Evolutionary conservation across 2,113 vertebrate genomes (phyloP), one percentile per base, ranked within the genome.

Genomic region (Anguilla rostrata): DNA sequence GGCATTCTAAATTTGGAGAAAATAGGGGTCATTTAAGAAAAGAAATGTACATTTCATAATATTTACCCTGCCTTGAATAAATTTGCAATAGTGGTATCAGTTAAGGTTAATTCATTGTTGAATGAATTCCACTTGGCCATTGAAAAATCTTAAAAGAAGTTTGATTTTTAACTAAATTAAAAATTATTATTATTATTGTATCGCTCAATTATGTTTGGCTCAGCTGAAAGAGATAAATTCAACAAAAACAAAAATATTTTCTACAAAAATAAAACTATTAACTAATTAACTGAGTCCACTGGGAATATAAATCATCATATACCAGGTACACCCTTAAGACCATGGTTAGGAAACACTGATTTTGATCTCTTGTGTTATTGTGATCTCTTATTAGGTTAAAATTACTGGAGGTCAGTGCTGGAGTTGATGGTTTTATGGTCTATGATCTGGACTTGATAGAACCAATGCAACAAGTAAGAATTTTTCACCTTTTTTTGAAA

Each of bases 341-440:
- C 53, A 81, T 0, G 6, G 53, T 11, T 22, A 11, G 14, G n/a
- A 40, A 6, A 18, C 29, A 39, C 26, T 78, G 41, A n/a, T 81
- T 57, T 87, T 20, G 78, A 41, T 80, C 26, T 78, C 34, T 81
- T 83, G 22, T 22, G 2, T 9, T 79, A n/a, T n/a, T n/a, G n/a
- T n/a, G n/a, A n/a, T n/a, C 14, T 18, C 6, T 80, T 78, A 82
- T 53, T 20, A 97, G 96, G 84, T 92, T 95, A 60, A 97, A 97
- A 89, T n/a, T 95, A 63, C 57, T 96, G 85, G 96, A 97, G 90
- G 96, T 97, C 78, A 85, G 91, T 18, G 96, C 96, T 56, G 96
- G 96, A 87, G 95, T 97, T 56, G 96, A 97, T 49, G 96, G 96
- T 11, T 96, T 96, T 88, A 96, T 97, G 95, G 96, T 97, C 0